Evolutionary conservation across 2,113 vertebrate genomes (phyloP), one percentile per base, ranked within the genome.

Genomic region (Stegostoma tigrinum): DNA sequence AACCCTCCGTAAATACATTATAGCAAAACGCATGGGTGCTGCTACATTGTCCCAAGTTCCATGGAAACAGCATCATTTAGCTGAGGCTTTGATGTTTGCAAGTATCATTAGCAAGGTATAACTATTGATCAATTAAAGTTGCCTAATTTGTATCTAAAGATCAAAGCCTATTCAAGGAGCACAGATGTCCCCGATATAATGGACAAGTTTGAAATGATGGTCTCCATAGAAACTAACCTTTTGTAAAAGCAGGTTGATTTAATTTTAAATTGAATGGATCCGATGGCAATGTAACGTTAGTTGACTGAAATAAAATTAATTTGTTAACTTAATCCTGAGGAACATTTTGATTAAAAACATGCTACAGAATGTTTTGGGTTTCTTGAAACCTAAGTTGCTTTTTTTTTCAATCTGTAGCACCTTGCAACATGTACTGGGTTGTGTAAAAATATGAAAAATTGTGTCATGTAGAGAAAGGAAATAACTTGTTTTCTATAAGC

Each of bases 131-230:
- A 38, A 66, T 93, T 61, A 93, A 66, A 7, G 34, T 67, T 19
- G n/a, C 15, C 61, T 93, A 38, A 93, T 93, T 93, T 38, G 21
- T 24, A 66, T 67, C 67, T 17, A 1, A 38, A 93, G 89, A 93
- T 93, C 61, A 93, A 19, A 93, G 38, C 55, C 89, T 38, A 64
- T 66, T 93, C 89, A 93, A 66, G 19, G 21, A 38, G 30, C 64
- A 64, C 89, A 93, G 61, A 93, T 93, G 89, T 66, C 34, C 61
- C 61, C 67, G 89, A 42, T n/a, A n/a, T n/a, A 93, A 67, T 93
- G 89, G 30, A 7, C 30, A 17, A 34, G 89, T 30, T 66, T 17
- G 19, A 91, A 91, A 91, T 91, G 61, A 1, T n/a, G 38, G 34
- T 93, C 38, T 66, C 89, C 64, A 93, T 93, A 93, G 89, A 93